phyloP scores from a whole-genome alignment of 2,888 invertebrate species.

The Tachina fera region DNA sequence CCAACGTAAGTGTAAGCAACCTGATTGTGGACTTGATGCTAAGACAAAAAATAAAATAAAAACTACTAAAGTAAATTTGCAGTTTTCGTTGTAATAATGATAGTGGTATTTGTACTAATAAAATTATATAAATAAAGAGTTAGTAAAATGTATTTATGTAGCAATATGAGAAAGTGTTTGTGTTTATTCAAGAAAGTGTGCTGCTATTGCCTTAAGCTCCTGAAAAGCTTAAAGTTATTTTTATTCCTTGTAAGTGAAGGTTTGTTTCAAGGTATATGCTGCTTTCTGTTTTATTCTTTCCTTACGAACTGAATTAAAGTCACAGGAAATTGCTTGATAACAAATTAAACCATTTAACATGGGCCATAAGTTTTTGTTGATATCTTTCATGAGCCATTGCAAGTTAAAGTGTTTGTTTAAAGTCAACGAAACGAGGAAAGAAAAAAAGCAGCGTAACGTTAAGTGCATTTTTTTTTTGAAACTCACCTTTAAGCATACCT shows the following conservation, averaged over 20 bases:
- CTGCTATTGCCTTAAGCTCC: constrained; percentile 4
- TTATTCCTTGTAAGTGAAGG: neutral
- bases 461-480: constrained; percentile 12
- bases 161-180: neutral
- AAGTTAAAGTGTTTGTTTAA: constrained; percentile 52
- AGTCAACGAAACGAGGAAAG: constrained; percentile 13
- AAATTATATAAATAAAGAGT: constrained; percentile 19
- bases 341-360: constrained; percentile 68
- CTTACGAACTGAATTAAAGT: constrained; percentile 47
- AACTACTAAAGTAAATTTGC: constrained; percentile 1
- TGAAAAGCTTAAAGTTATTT: constrained; percentile 50
- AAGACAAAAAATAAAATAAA: constrained; percentile 19
- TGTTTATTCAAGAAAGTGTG: neutral
- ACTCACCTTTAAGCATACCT: constrained; percentile 1
- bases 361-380: constrained; percentile 63
- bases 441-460: constrained; percentile 5
- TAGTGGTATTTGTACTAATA: constrained; percentile 40
- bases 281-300: neutral
- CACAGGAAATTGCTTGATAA: constrained; percentile 64
- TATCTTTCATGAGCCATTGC: constrained; percentile 63
- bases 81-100: constrained; percentile 12
- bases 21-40: constrained; percentile 1
- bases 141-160: neutral
- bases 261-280: neutral
- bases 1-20: neutral